Percentiles rank a stretch among this genome's conserved stretches.
Evolutionary conservation across 2,888 invertebrate genomes (phyloP).

Genomic region (Balanococcus diminutus): DNA sequence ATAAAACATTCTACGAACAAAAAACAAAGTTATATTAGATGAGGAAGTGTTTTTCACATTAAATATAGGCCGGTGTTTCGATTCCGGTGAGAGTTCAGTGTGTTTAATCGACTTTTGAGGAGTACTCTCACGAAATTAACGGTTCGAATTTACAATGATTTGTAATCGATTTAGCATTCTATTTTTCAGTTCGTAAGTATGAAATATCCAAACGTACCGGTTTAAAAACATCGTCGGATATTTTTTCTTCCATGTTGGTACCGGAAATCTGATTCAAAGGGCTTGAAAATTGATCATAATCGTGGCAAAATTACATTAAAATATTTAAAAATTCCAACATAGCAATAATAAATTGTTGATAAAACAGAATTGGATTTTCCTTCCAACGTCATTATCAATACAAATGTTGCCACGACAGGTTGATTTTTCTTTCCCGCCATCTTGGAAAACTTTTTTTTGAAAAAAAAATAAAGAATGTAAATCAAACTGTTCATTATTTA

Average conservation of each 20-base stretch:
- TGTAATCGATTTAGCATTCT: background rate
- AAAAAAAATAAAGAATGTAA: too few relatives aligned
- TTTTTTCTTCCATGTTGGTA: background rate
- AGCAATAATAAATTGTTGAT: background rate
- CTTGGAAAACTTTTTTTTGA: background rate
- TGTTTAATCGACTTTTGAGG: too few relatives aligned
- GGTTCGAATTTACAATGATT: too few relatives aligned
- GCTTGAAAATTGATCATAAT: background rate
- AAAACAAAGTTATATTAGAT: background rate
- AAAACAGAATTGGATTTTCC: background rate
- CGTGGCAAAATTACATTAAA: conserved; percentile 39
- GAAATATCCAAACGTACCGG: background rate
- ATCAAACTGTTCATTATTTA: too few relatives aligned
- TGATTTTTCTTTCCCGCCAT: background rate
- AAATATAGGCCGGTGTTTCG: too few relatives aligned
- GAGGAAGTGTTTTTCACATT: background rate
- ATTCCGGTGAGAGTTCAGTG: too few relatives aligned
- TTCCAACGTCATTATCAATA: background rate
- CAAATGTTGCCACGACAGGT: background rate
- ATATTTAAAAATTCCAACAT: conserved; percentile 5
- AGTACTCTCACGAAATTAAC: too few relatives aligned
- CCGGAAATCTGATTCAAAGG: background rate
- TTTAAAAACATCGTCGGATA: background rate
- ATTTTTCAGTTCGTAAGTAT: background rate
- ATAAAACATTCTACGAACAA: background rate